Evolutionary conservation across 1,140 invertebrate genomes (phyloP).

Genomic region (Trachymyrmex cornetzi): DNA sequence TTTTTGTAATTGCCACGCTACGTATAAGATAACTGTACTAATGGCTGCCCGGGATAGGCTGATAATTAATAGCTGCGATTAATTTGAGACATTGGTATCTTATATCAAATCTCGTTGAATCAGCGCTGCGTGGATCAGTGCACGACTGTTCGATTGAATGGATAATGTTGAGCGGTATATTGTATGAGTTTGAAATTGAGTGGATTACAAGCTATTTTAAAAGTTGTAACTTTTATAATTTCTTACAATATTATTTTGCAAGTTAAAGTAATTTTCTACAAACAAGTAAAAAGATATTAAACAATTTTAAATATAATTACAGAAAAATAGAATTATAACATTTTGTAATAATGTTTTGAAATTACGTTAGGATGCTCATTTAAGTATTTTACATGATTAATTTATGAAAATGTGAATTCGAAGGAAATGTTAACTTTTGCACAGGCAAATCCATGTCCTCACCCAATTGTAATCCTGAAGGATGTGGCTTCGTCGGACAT

Average conservation of each 20-base stretch:
- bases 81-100: constrained; percentile 55
- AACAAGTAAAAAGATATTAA: neutral
- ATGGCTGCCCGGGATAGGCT: neutral
- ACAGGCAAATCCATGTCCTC: constrained; percentile 96
- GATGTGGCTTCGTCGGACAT: constrained; percentile 96
- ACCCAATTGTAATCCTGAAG: constrained; percentile 96
- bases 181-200: neutral
- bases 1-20: constrained; percentile 52
- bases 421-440: constrained; percentile 64
- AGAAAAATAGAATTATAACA: neutral
- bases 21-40: constrained; percentile 34
- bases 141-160: neutral
- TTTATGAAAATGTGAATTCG: constrained; percentile 1
- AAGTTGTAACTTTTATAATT: neutral
- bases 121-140: constrained; percentile 25
- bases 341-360: neutral
- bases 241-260: neutral
- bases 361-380: neutral
- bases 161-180: neutral
- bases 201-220: neutral
- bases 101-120: constrained; percentile 55
- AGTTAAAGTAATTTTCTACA: neutral
- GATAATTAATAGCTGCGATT: constrained; percentile 54
- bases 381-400: neutral
- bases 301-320: constrained; percentile 16